Base-by-base conservation (phyloP, 2,797 vertebrate species). In the Trematomus bernacchii region DNA sequence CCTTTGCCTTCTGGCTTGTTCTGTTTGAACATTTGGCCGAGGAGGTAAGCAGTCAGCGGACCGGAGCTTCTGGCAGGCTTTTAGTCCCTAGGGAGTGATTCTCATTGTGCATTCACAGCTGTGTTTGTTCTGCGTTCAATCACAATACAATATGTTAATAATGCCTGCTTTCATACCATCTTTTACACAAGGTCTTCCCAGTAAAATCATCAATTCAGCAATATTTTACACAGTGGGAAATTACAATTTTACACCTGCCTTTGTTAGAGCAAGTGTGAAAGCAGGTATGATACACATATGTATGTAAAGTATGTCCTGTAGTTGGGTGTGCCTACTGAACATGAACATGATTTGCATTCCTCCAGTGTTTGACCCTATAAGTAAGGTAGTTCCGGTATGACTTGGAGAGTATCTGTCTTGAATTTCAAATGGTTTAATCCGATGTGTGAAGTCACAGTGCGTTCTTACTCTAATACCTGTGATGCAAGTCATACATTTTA, bases 401-500 rank as follows among this genome's bases (percentile, higher is more conserved):
- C 12, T 55, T 58, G 18, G 15, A 71, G 51, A 42, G 62, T 14
- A 10, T 64, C 11, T 23, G 43, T 23, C 48, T 63, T 75, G 69
- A 83, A 77, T 76, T 71, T 68, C 66, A 54, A 88, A 70, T 46
- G 30, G 47, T 72, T 9, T 63, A 61, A 80, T 80, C 60, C 63
- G 8, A 73, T 71, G 59, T 37, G 18, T 30, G 27, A 15, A 62
- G 50, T 67, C 50, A 59, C 23, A 7, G 0, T 53, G 46, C 43
- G 12, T 46, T 61, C 4, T 1, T 9, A 19, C 12, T 67, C 33
- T 51, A 37, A 21, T 4, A 48, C 43, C 27, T 57, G 5, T 3
- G 5, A 67, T 50, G n/a, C 14, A 27, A 46, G 0, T 5, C 6
- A 15, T 27, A 19, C 10, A 46, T 15, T 64, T 23, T 65, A 16